Conservation (phyloP, 2,888 invertebrate genomes). For the Romanomermis culicivorax region DNA sequence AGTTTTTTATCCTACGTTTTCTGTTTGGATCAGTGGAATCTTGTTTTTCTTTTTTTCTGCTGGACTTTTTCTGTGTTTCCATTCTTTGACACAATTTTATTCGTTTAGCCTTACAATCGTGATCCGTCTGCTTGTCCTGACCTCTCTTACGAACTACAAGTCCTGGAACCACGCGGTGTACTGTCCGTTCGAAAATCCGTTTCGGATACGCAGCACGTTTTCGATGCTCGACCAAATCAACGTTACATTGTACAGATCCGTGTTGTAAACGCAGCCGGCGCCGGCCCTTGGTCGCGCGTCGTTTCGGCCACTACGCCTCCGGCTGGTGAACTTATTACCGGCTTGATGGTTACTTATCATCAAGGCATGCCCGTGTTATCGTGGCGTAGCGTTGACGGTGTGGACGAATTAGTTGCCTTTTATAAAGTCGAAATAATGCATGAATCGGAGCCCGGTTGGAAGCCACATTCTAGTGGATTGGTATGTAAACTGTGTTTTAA, state of each 20-base stretch:
- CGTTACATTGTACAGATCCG: conserved; percentile 21
- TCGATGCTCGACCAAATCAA: conserved; percentile 22
- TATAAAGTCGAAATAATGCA: conserved; percentile 24
- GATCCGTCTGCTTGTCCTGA: conserved; percentile 20
- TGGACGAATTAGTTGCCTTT: conserved; percentile 21
- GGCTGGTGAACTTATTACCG: conserved; percentile 18
- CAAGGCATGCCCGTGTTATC: conserved; percentile 22
- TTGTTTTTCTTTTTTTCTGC: too few relatives aligned
- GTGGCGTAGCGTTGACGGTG: conserved; percentile 22
- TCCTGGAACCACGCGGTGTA: conserved; percentile 19
- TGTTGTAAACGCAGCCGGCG: conserved; percentile 22
- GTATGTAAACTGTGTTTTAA: conserved; percentile 1
- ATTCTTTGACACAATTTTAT: too few relatives aligned
- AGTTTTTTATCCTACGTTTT: too few relatives aligned
- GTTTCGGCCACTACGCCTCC: conserved; percentile 15
- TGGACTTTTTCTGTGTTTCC: too few relatives aligned
- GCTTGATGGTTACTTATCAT: conserved; percentile 20
- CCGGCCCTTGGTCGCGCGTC: conserved; percentile 22
- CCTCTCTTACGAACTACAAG: conserved; percentile 18
- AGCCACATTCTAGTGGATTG: conserved; percentile 16
- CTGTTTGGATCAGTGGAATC: too few relatives aligned
- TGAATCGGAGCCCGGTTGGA: conserved; percentile 20
- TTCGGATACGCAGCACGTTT: conserved; percentile 22
- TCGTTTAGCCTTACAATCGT: too few relatives aligned
- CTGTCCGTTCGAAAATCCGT: conserved; percentile 13